Evolutionary conservation across 2,113 vertebrate genomes (phyloP), one percentile per base, ranked within the genome.

Genomic region (Campylomormyrus tamandua): DNA sequence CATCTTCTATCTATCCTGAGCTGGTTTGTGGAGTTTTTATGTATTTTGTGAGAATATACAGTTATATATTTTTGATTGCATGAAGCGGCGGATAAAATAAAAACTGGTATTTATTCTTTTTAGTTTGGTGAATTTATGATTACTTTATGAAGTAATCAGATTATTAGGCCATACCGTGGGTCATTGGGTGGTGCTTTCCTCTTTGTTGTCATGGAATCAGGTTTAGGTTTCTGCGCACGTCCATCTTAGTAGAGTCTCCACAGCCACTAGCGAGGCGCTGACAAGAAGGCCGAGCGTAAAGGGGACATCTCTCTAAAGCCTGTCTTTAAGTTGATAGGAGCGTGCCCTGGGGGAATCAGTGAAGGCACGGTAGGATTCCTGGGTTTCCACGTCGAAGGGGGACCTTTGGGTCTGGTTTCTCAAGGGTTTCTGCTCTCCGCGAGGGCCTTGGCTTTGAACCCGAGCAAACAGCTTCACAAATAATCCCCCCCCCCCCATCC

Each of bases 401-500:
- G 58, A 45, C 87, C 87, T 24, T n/a, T 39, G 9, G 45, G 39
- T 45, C 19, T 17, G 21, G 17, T 35, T 35, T 56, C 87, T 39
- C 21, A 5, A 39, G n/a, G 49, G 21, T 62, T 88, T 48, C 50
- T 42, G 49, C 31, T 87, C 83, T 11, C 42, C 5, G 35, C 11
- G 19, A 66, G 87, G 58, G 56, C 87, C 87, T 88, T 88, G 56
- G 56, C 53, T 24, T 58, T 58, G 56, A 66, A 88, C 35, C 56
- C 24, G 56, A 88, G 58, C 87, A 46, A 88, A 66, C 87, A 46
- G 52, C 53, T 66, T 66, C 52, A 50, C 53, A 66, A 58, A 88
- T 88, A 88, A 46, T 10, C 87, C 87, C 21, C 83, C n/a, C n/a
- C 80, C 83, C 83, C 74, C 85, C 27, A 17, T 87, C n/a, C 85